A percentile compares a stretch with the other conserved stretches of the same genome.
These are phyloP conservation scores for Dolichopus griseipennis DNA, from an alignment of 2,888 invertebrate species.

Conservation along the genomic window DNA sequence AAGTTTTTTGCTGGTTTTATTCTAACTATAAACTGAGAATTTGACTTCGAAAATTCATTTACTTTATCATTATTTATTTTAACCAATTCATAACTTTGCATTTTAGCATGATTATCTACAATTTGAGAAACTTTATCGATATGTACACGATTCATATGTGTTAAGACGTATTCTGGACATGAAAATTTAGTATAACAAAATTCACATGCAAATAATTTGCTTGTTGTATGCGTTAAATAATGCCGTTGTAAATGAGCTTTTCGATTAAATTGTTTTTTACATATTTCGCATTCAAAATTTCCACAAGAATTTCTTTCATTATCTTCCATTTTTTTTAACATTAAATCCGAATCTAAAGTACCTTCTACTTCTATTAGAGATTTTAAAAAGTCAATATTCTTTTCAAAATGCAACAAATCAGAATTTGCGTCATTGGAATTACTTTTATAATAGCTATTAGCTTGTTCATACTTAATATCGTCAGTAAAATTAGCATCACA, in stretches of 20 bases:
- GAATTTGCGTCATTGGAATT: neutral
- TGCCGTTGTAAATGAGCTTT: constrained; percentile 12
- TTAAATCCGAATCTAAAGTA: neutral
- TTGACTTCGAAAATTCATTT: neutral
- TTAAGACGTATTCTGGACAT: constrained; percentile 14
- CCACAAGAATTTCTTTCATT: neutral
- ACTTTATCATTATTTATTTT: too few species aligned
- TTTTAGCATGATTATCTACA: neutral
- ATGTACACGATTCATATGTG: constrained; percentile 7
- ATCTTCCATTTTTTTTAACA: neutral
- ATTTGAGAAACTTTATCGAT: neutral
- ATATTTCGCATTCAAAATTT: neutral
- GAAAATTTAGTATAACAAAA: constrained; percentile 15
- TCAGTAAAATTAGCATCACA: neutral
- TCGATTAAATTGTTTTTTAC: neutral
- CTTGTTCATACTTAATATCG: neutral
- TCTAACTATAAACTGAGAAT: neutral
- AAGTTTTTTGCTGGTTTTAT: too few species aligned
- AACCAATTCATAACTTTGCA: too few species aligned
- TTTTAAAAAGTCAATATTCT: neutral
- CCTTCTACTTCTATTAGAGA: neutral
- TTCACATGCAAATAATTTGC: constrained; percentile 16
- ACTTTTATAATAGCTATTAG: neutral
- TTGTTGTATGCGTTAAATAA: constrained; percentile 14
- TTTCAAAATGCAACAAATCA: neutral